Percentiles rank a stretch among this genome's conserved stretches.
Evolutionary conservation across 2,797 vertebrate species (phyloP).

Genomic region (Distichodus sexfasciatus): DNA sequence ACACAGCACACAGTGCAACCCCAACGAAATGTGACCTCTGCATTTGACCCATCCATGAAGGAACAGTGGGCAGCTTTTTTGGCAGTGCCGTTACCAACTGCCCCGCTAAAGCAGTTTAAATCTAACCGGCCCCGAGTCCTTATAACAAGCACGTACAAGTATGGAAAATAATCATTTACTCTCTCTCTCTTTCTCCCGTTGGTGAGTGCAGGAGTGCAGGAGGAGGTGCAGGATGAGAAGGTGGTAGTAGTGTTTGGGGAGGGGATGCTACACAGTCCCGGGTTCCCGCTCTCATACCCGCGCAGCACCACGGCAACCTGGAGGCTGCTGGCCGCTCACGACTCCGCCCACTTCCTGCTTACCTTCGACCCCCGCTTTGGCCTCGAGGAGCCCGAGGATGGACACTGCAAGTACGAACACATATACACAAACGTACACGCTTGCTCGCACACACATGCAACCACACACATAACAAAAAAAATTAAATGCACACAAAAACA

Average conservation of each 20-base stretch:
- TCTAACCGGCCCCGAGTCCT: too few species aligned
- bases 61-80: too few species aligned
- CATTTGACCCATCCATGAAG: too few species aligned
- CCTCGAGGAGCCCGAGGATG: constrained; percentile 94
- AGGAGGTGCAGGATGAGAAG: constrained; percentile 94
- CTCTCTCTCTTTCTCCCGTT: constrained; percentile 17
- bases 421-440: background rate
- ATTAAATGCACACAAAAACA: too few species aligned
- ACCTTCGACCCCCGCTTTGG: constrained; percentile 93
- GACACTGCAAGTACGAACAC: constrained; percentile 93
- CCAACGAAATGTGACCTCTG: too few species aligned
- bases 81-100: too few species aligned
- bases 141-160: too few species aligned
- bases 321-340: constrained; percentile 83
- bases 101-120: too few species aligned
- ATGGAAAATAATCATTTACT: too few species aligned
- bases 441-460: too few species aligned
- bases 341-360: constrained; percentile 89
- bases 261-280: constrained; percentile 91
- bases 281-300: constrained; percentile 90
- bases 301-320: constrained; percentile 85
- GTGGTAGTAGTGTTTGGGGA: constrained; percentile 86
- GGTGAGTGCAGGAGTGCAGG: constrained; percentile 86
- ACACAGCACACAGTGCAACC: too few species aligned
- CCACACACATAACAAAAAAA: too few species aligned